Percentiles rank a stretch among this genome's conserved stretches.
These are phyloP conservation scores for Pseudopleuronectes americanus DNA, from an alignment of 2,797 vertebrate genomes.

Conservation along the genomic window DNA sequence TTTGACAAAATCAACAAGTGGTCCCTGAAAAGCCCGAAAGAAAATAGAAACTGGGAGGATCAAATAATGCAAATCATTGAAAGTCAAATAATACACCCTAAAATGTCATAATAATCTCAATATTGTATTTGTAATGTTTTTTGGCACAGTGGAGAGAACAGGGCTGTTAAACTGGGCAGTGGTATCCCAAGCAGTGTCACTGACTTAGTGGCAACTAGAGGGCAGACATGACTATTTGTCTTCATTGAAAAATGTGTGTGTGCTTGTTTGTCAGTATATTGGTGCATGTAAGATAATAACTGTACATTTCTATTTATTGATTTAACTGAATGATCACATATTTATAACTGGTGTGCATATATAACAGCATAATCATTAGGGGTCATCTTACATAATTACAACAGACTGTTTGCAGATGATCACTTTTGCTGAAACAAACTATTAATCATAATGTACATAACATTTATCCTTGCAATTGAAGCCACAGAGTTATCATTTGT, in stretches of 20 bases:
- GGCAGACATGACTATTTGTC: conserved; percentile 77
- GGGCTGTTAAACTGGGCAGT: conserved; percentile 4
- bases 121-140: background rate
- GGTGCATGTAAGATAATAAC: too few species aligned
- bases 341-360: too few species aligned
- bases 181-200: conserved; percentile 52
- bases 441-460: background rate
- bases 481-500: conserved; percentile 63
- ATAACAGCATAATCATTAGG: too few species aligned
- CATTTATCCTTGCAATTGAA: conserved; percentile 22
- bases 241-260: background rate
- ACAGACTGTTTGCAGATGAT: too few species aligned
- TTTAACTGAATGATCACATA: too few species aligned
- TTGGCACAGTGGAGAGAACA: background rate
- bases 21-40: background rate
- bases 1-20: background rate
- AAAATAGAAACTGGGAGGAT: background rate
- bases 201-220: conserved; percentile 79
- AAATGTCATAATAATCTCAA: too few species aligned
- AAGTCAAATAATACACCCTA: too few species aligned
- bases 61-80: too few species aligned
- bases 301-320: too few species aligned
- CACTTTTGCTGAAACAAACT: too few species aligned
- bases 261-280: too few species aligned
- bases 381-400: background rate